Evolutionary conservation across 2,888 invertebrate genomes (phyloP), one percentile per base, ranked within the genome.

Genomic region (Epinotia bilunana): DNA sequence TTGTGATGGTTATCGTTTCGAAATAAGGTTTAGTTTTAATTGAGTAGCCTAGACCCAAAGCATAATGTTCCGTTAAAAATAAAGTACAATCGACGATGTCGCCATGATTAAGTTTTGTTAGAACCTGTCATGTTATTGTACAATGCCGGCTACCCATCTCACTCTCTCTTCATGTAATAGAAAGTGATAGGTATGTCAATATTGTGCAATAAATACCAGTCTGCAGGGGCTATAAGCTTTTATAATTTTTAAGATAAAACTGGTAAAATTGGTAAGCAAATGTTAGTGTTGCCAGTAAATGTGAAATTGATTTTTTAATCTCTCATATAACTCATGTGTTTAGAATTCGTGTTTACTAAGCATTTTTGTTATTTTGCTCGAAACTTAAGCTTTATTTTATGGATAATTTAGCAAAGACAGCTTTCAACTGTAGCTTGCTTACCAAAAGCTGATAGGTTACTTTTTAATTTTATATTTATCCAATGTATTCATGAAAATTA

Each of bases 41-140:
- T 80, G 77, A 81, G 80, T 79, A 79, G 79, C 80, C 79, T 80
- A 79, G 82, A 83, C 81, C 86, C 87, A 88, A 87, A 88, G 88
- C 83, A 81, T 85, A 84, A 83, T 85, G 78, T 78, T 83, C 82
- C 43, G 20, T 49, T 49, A 33, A 46, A n/a, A 43, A 63, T 11
- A 55, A 28, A 70, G 74, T 74, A 74, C 74, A 74, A 65, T 64
- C 60, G 43, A 68, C 20, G 23, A 23, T 64, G 43, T 33, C 33
- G 60, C 33, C 60, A 61, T 61, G 2, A 33, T 61, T 2, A 61
- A 9, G 7, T 33, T 61, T 33, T 16, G 28, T 16, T 16, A 16
- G 12, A 11, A 12, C 12, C 49, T 16, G 16, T 16, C 13, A 46
- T 12, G 49, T 49, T 16, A 49, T 49, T 46, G 46, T 46, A 12